Conservation (phyloP, 1,140 invertebrate genomes). For the Drosophila serrata region DNA sequence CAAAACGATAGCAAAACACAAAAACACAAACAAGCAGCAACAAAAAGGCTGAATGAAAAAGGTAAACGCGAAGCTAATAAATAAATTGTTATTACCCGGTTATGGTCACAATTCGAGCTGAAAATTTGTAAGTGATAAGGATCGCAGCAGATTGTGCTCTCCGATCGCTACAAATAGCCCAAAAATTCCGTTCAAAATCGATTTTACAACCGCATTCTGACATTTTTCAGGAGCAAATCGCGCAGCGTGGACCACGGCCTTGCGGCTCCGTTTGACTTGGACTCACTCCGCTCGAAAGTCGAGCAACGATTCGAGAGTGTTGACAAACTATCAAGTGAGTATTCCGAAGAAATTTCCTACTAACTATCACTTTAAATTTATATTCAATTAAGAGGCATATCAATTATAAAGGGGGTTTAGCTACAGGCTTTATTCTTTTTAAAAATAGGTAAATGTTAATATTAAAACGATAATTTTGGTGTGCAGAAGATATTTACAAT, state of each 20-base stretch:
- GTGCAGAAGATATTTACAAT: not conserved
- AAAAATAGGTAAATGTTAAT: not conserved
- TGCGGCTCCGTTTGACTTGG: conserved; percentile 92
- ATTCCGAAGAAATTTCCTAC: not conserved
- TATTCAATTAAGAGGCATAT: not conserved
- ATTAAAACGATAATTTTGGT: not conserved
- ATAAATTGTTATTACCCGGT: conserved; percentile 80
- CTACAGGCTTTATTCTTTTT: not conserved
- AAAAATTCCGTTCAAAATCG: conserved; percentile 40
- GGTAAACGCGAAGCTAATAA: conserved; percentile 51
- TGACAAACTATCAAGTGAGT: conserved; percentile 87
- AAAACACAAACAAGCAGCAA: conserved; percentile 3
- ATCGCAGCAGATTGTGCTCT: conserved; percentile 61
- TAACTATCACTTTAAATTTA: not conserved
- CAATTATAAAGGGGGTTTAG: no score
- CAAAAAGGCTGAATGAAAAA: conserved; percentile 29
- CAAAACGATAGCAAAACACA: conserved; percentile 47
- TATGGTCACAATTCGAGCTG: conserved; percentile 78
- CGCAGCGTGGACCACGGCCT: conserved; percentile 95
- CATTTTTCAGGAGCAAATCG: conserved; percentile 92
- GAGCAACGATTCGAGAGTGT: conserved; percentile 93
- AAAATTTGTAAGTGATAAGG: conserved; percentile 82
- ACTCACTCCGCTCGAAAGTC: conserved; percentile 92
- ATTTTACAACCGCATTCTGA: conserved; percentile 46
- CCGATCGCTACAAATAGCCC: conserved; percentile 41